Base-by-base conservation (phyloP, 2,113 vertebrate species). In the Odontophorus gujanensis region DNA sequence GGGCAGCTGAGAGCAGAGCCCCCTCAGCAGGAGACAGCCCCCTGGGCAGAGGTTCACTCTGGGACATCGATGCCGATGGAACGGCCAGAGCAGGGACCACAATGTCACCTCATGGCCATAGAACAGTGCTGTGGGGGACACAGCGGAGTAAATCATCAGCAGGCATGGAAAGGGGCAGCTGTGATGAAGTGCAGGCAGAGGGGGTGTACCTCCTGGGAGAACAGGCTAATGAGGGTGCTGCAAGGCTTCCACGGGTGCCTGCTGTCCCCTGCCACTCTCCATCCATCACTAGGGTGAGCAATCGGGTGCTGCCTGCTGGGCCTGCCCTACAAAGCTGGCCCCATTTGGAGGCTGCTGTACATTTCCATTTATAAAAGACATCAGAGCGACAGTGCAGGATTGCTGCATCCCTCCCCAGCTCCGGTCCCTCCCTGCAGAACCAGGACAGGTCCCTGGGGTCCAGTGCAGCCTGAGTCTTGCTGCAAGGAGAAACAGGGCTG, bases 331-430 rank as follows among this genome's bases (percentile, higher is more conserved):
- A 96, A 92, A 89, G 18, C 57, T 53, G 92, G 59, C 93, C 96
- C 90, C 94, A 14, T 93, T 96, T 89, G 87, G 79, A 96, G 79
- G 74, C 74, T 16, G 16, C 79, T 38, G 24, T 13, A 47, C 22
- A 21, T 73, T 80, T 78, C 95, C 81, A 91, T 93, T 95, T 95
- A 89, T 88, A 95, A 97, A 85, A 80, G 58, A 75, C 68, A 61
- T 32, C 48, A 89, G 61, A 65, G 47, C 2, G 30, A 85, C 9
- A 81, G 94, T 82, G 75, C 68, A 53, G 77, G 75, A 79, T 22
- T 62, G 92, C 73, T 87, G 84, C 51, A 57, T 80, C 75, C 4
- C 8, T 73, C 75, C 74, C 71, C 36, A n/a, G 21, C 28, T 92
- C 38, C 38, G 51, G 26, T 28, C 11, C 34, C 71, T 87, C 58